Base-by-base conservation (phyloP, 2,888 invertebrate genomes). In the Pristionchus exspectatus region DNA sequence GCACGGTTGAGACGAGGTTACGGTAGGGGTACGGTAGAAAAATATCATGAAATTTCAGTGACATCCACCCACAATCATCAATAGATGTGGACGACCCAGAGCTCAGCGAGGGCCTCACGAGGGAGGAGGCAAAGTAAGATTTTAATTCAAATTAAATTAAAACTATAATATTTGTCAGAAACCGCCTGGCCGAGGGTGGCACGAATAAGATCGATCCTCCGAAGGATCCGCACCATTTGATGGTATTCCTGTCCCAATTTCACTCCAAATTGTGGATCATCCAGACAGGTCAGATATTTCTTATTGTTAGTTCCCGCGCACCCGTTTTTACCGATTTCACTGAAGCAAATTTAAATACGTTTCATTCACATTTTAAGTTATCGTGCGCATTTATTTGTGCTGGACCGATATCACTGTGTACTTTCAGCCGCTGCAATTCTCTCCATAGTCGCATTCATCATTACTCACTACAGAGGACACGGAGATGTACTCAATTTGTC, bases 401-500 rank as follows among this genome's bases (percentile, higher is more conserved):
- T 50, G 9, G 44, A 50, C 38, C 38, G 38, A 9, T 1, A 72
- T n/a, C 27, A 27, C 12, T n/a, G 27, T 2, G 54, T 63, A 30
- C 24, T 50, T 91, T 87, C 81, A 91, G 93, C 92, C n/a, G 94
- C 94, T 21, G 93, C 93, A 9, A 90, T 93, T 50, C 91, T 94
- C 30, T 94, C 93, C 1, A 90, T 94, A 1, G 91, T 93, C 88
- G 94, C 94, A 59, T 95, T 95, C 90, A 92, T 93, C 69, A 92
- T 95, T 94, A 95, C 86, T 91, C 94, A 90, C 92, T 93, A 56
- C 92, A 93, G 91, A 87, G 94, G 94, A 2, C 92, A 90, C 90
- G 93, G 93, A 72, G 95, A 95, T 88, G 91, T 93, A 9, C 90
- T 94, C n/a, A 95, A 95, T 90, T 91, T 95, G 90, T 94, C 14